Conservation (phyloP, 2,888 invertebrate species). For the Pegoplata infirma region DNA sequence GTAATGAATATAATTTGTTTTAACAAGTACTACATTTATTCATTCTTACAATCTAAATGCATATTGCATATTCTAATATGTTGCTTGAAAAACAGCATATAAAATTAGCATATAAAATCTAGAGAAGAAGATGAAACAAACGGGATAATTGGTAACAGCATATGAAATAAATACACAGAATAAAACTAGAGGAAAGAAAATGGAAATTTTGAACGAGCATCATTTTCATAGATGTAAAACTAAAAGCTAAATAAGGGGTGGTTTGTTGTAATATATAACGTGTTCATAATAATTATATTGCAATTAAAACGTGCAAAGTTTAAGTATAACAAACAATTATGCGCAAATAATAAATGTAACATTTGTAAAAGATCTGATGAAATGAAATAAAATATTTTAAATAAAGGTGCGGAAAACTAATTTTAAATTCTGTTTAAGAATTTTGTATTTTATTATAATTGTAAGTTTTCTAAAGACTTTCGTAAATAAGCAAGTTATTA, state of each 20-base stretch:
- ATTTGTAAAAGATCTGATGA: too few relatives aligned
- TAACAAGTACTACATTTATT: conserved; percentile 15
- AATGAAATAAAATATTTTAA: not conserved
- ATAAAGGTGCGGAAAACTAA: not conserved
- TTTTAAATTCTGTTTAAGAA: not conserved
- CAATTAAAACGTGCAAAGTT: conserved; percentile 13
- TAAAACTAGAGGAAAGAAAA: too few relatives aligned
- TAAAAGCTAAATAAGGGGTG: not conserved
- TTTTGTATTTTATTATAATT: too few relatives aligned
- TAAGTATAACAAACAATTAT: conserved; percentile 6
- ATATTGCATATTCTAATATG: conserved; percentile 20
- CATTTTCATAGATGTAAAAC: not conserved
- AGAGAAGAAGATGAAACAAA: too few relatives aligned
- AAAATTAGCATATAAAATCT: not conserved
- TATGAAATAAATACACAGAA: conserved; percentile 25
- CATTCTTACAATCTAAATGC: not conserved
- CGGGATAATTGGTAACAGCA: conserved; percentile 53
- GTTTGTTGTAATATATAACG: not conserved
- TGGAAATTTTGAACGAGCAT: conserved; percentile 30
- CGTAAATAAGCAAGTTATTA: too few relatives aligned
- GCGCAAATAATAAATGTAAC: not conserved
- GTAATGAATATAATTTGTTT: conserved; percentile 55
- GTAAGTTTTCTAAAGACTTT: too few relatives aligned
- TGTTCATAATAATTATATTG: conserved; percentile 26
- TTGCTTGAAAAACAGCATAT: conserved; percentile 16